Base-by-base conservation (phyloP, 1,140 invertebrate genomes). In the Drosophila quadrilineata region DNA sequence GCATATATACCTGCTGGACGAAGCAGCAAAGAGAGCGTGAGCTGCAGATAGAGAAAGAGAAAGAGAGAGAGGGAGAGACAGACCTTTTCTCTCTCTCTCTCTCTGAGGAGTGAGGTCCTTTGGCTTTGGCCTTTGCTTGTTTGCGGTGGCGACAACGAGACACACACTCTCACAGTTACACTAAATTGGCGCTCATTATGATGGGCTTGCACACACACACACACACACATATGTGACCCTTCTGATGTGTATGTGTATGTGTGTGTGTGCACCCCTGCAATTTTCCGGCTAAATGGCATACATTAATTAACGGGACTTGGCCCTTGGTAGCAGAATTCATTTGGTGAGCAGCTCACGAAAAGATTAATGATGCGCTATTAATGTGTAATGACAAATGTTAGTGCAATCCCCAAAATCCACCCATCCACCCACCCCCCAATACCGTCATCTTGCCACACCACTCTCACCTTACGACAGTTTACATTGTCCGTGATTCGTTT, bases 341-440 rank as follows among this genome's bases (percentile, higher is more conserved):
- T 66, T 63, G 43, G 58, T 68, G 40, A 70, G 35, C 65, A 53
- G 72, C 77, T 71, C 72, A 72, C 63, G 59, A 77, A 85, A 85
- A 85, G 79, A 85, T 85, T 85, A 85, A 85, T 85, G 79, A 75
- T 79, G 57, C 74, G 79, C 79, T 85, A 85, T 85, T 85, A 85
- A 85, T 85, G 79, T 85, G 80, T 85, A 85, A 85, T 85, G 79
- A 85, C 79, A 85, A 85, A 85, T 85, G 79, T 85, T 85, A 86
- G 79, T 85, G 67, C 66, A 56, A 48, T 45, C 58, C 21, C 38
- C n/a, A n/a, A n/a, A n/a, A n/a, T 45, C 49, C 21, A 17, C 16
- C 49, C 6, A 21, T 16, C 14, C 10, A 21, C 40, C 3, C 16
- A 31, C 1, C 33, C 10, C 24, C 14, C n/a, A n/a, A n/a, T n/a